phyloP scores from a whole-genome alignment of 2,888 invertebrate species.

The Cryptocheilus praepositus region DNA sequence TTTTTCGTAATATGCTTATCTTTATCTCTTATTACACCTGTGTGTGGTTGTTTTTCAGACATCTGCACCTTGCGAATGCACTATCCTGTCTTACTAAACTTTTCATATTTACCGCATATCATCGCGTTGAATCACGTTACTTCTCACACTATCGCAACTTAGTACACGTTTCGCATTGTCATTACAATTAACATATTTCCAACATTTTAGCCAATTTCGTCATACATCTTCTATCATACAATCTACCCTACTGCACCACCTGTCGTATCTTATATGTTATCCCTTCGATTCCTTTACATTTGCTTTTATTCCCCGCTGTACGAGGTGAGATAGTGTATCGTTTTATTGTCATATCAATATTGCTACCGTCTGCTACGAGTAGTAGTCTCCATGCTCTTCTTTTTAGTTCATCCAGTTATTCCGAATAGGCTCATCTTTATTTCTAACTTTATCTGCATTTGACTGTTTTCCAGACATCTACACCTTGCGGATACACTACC shows the following conservation, averaged over 20 bases:
- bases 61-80: not conserved
- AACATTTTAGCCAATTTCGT: not conserved
- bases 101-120: no score
- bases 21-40: no score
- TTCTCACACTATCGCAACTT: no score
- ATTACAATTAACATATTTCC: not conserved
- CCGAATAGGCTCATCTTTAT: no score
- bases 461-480: not conserved
- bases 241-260: no score
- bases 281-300: slow-evolving; percentile 42
- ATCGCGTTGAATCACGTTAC: no score
- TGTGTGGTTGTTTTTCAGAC: not conserved
- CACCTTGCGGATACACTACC: not conserved
- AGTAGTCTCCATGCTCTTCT: not conserved
- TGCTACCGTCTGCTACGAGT: no score
- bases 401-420: no score
- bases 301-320: not conserved
- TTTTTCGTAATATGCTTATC: no score
- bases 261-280: slow-evolving; percentile 30
- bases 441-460: no score
- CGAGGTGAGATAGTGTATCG: no score
- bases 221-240: not conserved
- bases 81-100: not conserved
- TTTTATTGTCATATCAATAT: no score
- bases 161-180: not conserved